phyloP scores from a whole-genome alignment of 2,113 vertebrate species.

The Tupaia chinensis region DNA sequence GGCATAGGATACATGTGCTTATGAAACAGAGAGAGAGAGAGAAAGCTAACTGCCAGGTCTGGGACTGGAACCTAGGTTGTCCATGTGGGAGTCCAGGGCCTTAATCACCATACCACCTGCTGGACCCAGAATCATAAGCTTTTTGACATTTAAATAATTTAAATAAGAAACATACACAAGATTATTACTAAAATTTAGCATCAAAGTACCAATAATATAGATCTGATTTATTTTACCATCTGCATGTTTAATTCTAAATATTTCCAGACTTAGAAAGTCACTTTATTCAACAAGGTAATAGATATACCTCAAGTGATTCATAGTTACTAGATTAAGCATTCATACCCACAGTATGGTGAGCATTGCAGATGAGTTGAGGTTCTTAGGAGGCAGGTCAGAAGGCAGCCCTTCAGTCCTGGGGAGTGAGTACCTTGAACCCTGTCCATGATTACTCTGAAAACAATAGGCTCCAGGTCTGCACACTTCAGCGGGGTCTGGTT shows the following conservation, averaged over 20 bases:
- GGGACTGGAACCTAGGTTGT: no score
- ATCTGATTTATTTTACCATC: background rate
- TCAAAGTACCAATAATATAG: background rate
- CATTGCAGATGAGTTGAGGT: background rate
- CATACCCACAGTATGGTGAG: background rate
- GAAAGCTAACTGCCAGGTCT: no score
- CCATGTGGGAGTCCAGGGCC: no score
- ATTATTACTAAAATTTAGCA: background rate
- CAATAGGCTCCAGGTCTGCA: background rate
- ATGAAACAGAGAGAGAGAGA: no score
- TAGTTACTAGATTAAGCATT: background rate
- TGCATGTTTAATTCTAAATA: background rate
- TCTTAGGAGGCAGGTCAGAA: background rate
- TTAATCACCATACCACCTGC: no score
- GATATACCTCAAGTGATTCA: background rate
- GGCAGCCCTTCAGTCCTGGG: no score
- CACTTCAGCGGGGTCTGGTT: background rate
- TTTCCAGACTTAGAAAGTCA: background rate
- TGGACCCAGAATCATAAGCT: background rate
- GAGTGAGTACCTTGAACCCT: background rate
- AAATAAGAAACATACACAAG: background rate
- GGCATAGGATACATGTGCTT: no score
- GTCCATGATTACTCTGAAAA: background rate
- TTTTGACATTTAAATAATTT: background rate
- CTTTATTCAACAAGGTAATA: background rate